Evolutionary conservation across 2,888 invertebrate genomes (phyloP).

Genomic region (Xylota sylvarum): DNA sequence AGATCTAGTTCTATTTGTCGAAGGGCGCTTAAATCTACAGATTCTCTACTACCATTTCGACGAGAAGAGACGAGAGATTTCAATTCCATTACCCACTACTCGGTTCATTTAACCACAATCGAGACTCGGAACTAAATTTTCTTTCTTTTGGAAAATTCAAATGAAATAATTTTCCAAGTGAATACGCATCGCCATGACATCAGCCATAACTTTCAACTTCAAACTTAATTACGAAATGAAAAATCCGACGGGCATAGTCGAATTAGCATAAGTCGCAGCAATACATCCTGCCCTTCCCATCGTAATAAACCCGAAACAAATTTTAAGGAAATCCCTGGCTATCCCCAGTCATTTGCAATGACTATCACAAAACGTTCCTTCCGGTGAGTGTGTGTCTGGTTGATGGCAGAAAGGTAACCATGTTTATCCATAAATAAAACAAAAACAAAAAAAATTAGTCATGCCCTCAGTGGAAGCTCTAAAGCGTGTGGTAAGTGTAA

Average conservation of each 20-base stretch:
- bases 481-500: constrained; percentile 64
- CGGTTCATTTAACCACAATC: constrained; percentile 39
- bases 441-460: constrained; percentile 71
- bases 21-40: too few relatives aligned
- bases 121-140: neutral
- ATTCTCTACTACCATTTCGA: too few relatives aligned
- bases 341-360: constrained; percentile 32
- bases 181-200: constrained; percentile 53
- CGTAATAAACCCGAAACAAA: constrained; percentile 50
- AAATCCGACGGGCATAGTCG: constrained; percentile 15
- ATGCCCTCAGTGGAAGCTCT: constrained; percentile 54
- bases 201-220: constrained; percentile 26
- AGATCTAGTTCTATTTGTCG: too few relatives aligned
- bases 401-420: constrained; percentile 54
- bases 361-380: constrained; percentile 57
- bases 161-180: constrained; percentile 68
- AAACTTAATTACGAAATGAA: constrained; percentile 47
- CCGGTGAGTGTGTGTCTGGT: constrained; percentile 18
- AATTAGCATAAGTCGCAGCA: constrained; percentile 65
- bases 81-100: constrained; percentile 18
- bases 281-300: neutral
- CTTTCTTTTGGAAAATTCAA: neutral
- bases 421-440: constrained; percentile 69
- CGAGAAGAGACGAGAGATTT: too few relatives aligned
- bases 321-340: constrained; percentile 40